Evolutionary conservation across 2,113 vertebrate genomes (phyloP).

Genomic region (Colius striatus): DNA sequence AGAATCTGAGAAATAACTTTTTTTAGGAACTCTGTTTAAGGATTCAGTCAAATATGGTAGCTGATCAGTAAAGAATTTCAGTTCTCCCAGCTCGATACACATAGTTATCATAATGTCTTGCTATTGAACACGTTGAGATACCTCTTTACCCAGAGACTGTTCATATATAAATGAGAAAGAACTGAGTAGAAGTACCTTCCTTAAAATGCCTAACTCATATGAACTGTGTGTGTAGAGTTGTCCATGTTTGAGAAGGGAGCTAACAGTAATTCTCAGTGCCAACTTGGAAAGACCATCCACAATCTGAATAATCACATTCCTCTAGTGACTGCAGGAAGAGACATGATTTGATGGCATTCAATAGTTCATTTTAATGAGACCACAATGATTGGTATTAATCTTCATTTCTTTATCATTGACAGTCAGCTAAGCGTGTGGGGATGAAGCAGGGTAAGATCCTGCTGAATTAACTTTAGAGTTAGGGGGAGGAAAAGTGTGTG

Average conservation of each 20-base stretch:
- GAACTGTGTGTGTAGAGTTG: neutral
- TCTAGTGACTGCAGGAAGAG: neutral
- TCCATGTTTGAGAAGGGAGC: neutral
- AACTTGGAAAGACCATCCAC: neutral
- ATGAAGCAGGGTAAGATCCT: neutral
- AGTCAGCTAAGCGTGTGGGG: accelerated
- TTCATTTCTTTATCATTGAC: neutral
- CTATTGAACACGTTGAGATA: neutral
- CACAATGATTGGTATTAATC: neutral
- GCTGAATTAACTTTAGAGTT: neutral
- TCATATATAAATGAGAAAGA: neutral
- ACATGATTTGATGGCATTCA: neutral
- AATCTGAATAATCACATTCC: neutral
- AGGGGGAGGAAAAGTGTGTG: neutral
- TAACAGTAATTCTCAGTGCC: neutral
- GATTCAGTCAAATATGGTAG: neutral
- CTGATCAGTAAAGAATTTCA: neutral
- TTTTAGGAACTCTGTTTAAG: neutral
- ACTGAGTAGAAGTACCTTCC: neutral
- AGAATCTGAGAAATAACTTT: neutral
- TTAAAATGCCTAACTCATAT: neutral
- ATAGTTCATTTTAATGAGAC: neutral
- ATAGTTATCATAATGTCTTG: neutral
- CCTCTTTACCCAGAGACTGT: neutral
- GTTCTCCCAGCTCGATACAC: neutral